Conservation (phyloP, 2,888 invertebrate genomes). For the Ennomos erosarius region DNA sequence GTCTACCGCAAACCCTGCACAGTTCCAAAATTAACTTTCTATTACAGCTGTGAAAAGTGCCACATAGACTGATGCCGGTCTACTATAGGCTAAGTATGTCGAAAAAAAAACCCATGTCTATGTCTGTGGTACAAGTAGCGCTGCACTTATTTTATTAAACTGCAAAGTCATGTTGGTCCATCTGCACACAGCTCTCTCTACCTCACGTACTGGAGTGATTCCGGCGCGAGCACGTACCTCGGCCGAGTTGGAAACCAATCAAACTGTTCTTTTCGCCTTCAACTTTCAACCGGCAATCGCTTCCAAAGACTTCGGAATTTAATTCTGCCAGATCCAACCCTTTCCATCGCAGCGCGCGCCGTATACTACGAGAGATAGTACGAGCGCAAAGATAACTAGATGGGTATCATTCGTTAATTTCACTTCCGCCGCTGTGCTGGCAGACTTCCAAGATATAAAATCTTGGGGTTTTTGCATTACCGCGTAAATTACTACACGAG, state of each 20-base stretch:
- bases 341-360: slow-evolving; percentile 1
- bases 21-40: too few species aligned
- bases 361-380: slow-evolving; percentile 3
- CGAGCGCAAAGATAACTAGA: slow-evolving; percentile 7
- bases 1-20: too few species aligned
- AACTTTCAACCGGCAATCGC: slow-evolving; percentile 12
- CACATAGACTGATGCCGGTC: too few species aligned
- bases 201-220: too few species aligned
- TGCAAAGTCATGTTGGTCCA: too few species aligned
- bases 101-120: too few species aligned
- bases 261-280: slow-evolving; percentile 18
- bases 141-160: too few species aligned
- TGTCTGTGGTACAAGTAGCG: too few species aligned
- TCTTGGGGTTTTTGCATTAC: slow-evolving; percentile 30
- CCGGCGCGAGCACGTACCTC: slow-evolving; percentile 12
- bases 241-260: slow-evolving; percentile 12
- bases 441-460: slow-evolving; percentile 35
- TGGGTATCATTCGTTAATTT: slow-evolving; percentile 35
- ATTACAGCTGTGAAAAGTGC: too few species aligned
- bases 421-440: slow-evolving; percentile 32
- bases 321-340: slow-evolving; percentile 3
- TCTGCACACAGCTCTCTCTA: too few species aligned
- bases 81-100: too few species aligned
- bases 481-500: slow-evolving; percentile 28
- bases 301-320: slow-evolving; percentile 9